Percentiles rank a stretch among this genome's conserved stretches.
phyloP scores from a whole-genome alignment of 2,797 vertebrate genomes.

The Mormyrus hasselquistii region DNA sequence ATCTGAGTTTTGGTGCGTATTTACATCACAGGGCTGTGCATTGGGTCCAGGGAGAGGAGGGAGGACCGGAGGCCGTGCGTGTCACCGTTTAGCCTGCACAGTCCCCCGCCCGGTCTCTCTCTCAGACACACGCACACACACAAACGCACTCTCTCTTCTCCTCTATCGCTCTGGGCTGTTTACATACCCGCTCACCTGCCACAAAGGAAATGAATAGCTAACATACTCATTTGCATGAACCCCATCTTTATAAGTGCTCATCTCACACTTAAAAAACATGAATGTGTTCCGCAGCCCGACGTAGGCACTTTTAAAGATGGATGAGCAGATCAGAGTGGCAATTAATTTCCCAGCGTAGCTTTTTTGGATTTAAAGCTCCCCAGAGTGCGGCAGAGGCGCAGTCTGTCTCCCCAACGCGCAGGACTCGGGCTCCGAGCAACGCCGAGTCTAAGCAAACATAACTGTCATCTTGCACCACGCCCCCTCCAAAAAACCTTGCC shows the following conservation, averaged over 20 bases:
- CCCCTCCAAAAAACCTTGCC: not conserved
- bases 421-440: conserved; percentile 17
- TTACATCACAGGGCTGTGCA: conserved; percentile 66
- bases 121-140: conserved; percentile 36
- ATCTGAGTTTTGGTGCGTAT: conserved; percentile 73
- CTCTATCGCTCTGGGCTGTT: conserved; percentile 76
- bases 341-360: conserved; percentile 68
- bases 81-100: conserved; percentile 8
- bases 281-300: conserved; percentile 27
- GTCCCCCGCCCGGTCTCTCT: conserved; percentile 34
- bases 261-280: conserved; percentile 58
- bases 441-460: not conserved
- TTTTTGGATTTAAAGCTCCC: conserved; percentile 69
- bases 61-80: conserved; percentile 72
- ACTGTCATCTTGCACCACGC: not conserved
- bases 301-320: conserved; percentile 64
- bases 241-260: conserved; percentile 72
- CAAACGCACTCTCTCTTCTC: conserved; percentile 61
- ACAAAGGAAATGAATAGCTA: conserved; percentile 86
- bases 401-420: conserved; percentile 57
- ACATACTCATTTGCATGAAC: conserved; percentile 82
- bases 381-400: conserved; percentile 59
- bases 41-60: conserved; percentile 53
- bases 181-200: conserved; percentile 71
- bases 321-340: conserved; percentile 68